Base-by-base conservation (phyloP, 1,140 invertebrate species). In the Caenorhabditis brenneri region DNA sequence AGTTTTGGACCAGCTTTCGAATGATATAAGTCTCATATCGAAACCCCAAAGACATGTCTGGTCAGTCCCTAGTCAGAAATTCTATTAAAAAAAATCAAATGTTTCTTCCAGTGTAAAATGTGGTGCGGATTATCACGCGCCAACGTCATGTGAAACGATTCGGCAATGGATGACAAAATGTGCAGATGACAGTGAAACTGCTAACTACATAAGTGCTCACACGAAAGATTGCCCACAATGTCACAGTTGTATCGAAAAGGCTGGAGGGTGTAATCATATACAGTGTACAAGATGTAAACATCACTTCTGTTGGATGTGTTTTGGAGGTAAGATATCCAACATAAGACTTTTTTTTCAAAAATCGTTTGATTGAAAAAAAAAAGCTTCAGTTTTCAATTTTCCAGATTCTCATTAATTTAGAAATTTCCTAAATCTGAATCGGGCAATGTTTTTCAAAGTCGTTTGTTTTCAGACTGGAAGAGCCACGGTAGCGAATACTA, bases 241-340 rank as follows among this genome's bases (percentile, higher is more conserved):
- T 93, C 96, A 98, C 93, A 97, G 98, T 86, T 98, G 97, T 92
- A 99, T 99, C 92, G 97, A 99, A 92, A 99, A 99, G 92, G 99
- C 98, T 93, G 97, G 97, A 69, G 97, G 97, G 0, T 98, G 97
- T 91, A 99, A 99, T 93, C 97, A 99, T 91, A 99, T 99, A 97
- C 87, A 98, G 92, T 99, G 97, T 93, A 96, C 95, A 87, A 96
- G 96, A 90, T 99, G 97, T 91, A 96, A 97, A 91, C 95, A 97
- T 92, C 96, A 99, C 91, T 99, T 99, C 91, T 99, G 97, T 92
- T 99, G 97, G 97, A 98, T 99, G 94, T 99, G 97, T 92, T 93
- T 99, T 85, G 96, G 92, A 91, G 92, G 92, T 92, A 12, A 49
- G 65, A 49, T 65, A 0, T 39, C 22, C 2, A 4, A n/a, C 7